Percentiles rank a stretch among this genome's conserved stretches.
Evolutionary conservation across 1,140 invertebrate species (phyloP).

Genomic region (Hermatobates lingyangjiaoensis): DNA sequence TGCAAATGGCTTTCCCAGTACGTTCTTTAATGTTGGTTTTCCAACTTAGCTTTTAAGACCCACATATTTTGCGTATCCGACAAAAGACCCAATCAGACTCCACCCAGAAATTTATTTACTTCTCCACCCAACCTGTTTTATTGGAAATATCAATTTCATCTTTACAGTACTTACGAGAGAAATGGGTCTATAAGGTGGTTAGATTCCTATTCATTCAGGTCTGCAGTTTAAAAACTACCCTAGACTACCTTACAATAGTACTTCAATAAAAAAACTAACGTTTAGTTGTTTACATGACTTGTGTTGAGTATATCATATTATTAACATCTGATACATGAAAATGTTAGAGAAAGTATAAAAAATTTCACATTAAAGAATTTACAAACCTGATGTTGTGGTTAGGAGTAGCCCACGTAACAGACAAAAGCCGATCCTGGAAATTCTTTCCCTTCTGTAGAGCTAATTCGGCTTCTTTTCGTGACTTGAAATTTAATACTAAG

Average conservation of each 20-base stretch:
- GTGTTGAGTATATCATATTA: not conserved
- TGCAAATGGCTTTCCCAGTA: too few relatives aligned
- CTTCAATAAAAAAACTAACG: not conserved
- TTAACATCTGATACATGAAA: not conserved
- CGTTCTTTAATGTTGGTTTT: too few relatives aligned
- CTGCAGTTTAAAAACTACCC: not conserved
- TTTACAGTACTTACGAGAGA: too few relatives aligned
- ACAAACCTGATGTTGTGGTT: conserved; percentile 15
- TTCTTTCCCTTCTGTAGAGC: conserved; percentile 41
- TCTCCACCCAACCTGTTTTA: too few relatives aligned
- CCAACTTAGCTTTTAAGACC: too few relatives aligned
- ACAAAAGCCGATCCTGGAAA: conserved; percentile 34
- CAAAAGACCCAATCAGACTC: too few relatives aligned
- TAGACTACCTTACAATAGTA: not conserved
- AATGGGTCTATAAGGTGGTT: too few relatives aligned
- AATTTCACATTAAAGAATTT: not conserved
- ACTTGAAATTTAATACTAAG: conserved; percentile 47
- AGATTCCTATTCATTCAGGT: conserved; percentile 1
- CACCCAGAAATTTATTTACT: too few relatives aligned
- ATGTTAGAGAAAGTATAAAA: not conserved
- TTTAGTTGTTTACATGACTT: not conserved
- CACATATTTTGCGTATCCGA: too few relatives aligned
- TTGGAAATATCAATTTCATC: too few relatives aligned
- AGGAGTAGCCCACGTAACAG: conserved; percentile 24
- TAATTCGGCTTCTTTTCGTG: conserved; percentile 51